A percentile compares a stretch with the other conserved stretches of the same genome.
phyloP scores from a whole-genome alignment of 2,797 vertebrate species.

The Myotis daubentonii region DNA sequence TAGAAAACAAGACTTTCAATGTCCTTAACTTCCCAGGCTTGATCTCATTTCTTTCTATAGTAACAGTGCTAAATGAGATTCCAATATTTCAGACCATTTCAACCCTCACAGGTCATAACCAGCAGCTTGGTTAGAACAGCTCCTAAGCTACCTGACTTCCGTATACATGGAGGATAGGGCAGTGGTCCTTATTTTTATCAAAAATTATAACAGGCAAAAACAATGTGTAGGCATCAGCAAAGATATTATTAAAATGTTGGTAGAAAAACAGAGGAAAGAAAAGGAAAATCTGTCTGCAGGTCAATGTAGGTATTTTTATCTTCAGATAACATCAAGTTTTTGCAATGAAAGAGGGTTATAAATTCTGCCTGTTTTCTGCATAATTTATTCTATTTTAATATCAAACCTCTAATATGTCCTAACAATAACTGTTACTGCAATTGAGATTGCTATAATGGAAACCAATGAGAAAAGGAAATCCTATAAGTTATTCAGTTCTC shows the following conservation, averaged over 20 bases:
- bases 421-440: not conserved
- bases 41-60: not conserved
- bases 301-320: not conserved
- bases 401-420: not conserved
- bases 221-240: not conserved
- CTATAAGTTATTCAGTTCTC: not conserved
- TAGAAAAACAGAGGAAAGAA: not conserved
- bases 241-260: not conserved
- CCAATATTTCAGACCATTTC: not conserved
- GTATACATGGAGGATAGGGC: not conserved
- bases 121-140: not conserved
- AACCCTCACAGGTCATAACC: not conserved
- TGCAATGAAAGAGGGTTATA: not conserved
- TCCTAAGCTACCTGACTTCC: not conserved
- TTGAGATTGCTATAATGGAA: not conserved
- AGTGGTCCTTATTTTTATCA: not conserved
- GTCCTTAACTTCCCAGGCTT: not conserved
- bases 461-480: not conserved
- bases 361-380: not conserved
- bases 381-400: not conserved
- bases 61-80: not conserved
- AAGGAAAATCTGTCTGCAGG: not conserved
- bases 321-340: constrained; percentile 38
- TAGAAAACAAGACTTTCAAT: not conserved
- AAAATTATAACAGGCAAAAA: not conserved